phyloP scores from a whole-genome alignment of 2,113 vertebrate genomes.

The Nipponia nippon region DNA sequence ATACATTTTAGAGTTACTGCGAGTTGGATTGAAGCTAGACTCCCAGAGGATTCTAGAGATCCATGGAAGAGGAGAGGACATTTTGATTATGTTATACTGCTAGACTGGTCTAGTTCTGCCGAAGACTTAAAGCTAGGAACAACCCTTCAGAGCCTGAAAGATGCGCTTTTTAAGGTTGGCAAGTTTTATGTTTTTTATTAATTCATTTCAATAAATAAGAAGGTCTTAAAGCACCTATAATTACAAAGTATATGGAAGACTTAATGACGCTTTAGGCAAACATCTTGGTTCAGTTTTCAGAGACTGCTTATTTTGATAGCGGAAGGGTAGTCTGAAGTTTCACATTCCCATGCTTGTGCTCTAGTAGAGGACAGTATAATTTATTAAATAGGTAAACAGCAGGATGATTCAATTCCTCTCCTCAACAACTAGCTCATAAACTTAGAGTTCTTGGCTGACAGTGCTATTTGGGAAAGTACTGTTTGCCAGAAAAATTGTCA shows the following conservation, averaged over 20 bases:
- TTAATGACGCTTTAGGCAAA: not conserved
- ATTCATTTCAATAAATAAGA: not conserved
- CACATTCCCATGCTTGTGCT: not conserved
- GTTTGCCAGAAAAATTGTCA: not conserved
- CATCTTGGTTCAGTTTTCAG: not conserved
- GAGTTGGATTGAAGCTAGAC: slow-evolving; percentile 86
- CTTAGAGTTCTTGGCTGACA: not conserved
- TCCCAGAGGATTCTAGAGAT: slow-evolving; percentile 85
- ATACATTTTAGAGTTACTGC: slow-evolving; percentile 85
- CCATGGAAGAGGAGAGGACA: slow-evolving; percentile 84
- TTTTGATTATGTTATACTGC: slow-evolving; percentile 87
- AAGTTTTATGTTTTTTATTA: not conserved
- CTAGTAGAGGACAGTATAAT: not conserved
- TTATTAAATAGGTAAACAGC: not conserved
- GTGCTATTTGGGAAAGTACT: not conserved
- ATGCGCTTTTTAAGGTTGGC: slow-evolving; percentile 93
- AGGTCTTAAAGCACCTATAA: not conserved
- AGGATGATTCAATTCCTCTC: not conserved
- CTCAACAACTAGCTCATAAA: not conserved
- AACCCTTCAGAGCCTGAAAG: slow-evolving; percentile 93
- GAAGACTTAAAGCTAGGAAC: slow-evolving; percentile 86
- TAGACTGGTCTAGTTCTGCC: slow-evolving; percentile 94
- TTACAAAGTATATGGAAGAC: not conserved
- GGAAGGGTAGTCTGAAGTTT: not conserved
- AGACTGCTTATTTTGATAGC: not conserved